Conservation (phyloP, 2,797 vertebrate genomes). For the Danio kyathit region DNA sequence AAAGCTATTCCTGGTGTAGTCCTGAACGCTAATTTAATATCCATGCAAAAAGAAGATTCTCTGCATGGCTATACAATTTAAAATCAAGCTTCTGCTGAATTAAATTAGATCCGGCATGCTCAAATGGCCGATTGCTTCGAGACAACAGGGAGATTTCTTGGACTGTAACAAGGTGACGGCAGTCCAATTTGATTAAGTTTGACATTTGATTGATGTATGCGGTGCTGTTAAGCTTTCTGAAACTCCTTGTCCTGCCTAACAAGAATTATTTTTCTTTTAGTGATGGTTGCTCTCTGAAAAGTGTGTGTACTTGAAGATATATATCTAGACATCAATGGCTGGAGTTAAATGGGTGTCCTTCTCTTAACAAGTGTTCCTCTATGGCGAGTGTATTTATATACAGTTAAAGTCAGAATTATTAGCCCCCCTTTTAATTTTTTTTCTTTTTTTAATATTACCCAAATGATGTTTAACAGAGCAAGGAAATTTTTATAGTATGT, state of each 20-base stretch:
- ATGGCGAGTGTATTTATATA: neutral
- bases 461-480: too few relatives aligned
- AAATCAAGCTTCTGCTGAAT: slow-evolving; percentile 48
- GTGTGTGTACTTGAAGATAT: slow-evolving; percentile 1
- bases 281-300: slow-evolving; percentile 5
- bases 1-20: slow-evolving; percentile 20
- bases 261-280: slow-evolving; percentile 25
- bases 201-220: slow-evolving; percentile 62
- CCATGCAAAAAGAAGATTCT: slow-evolving; percentile 37
- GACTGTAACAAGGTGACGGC: slow-evolving; percentile 59
- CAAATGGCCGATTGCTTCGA: slow-evolving; percentile 40
- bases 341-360: slow-evolving; percentile 1
- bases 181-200: slow-evolving; percentile 58
- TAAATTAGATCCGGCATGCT: slow-evolving; percentile 44
- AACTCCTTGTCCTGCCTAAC: slow-evolving; percentile 48
- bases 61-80: slow-evolving; percentile 43
- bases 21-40: slow-evolving; percentile 47
- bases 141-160: slow-evolving; percentile 50
- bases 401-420: too few relatives aligned
- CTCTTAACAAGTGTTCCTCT: neutral
- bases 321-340: neutral
- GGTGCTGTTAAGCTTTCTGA: slow-evolving; percentile 41
- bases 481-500: too few relatives aligned
- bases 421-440: too few relatives aligned
- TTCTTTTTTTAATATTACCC: too few relatives aligned